A percentile compares a stretch with the other conserved stretches of the same genome.
phyloP scores from a whole-genome alignment of 2,113 vertebrate species.

The Embiotoca jacksoni region DNA sequence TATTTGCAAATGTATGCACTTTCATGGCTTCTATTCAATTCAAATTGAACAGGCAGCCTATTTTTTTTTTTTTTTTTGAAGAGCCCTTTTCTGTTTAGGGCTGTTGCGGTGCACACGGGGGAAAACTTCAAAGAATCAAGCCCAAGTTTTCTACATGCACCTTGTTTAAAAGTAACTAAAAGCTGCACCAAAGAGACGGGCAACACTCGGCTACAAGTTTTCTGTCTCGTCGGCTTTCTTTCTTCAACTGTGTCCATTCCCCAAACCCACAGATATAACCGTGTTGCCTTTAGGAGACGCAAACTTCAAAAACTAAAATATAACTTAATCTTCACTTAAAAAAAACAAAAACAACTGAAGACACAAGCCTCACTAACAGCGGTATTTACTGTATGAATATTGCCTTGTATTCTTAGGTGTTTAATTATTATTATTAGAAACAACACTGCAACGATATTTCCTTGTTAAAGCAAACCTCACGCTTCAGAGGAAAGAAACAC shows the following conservation, averaged over 20 bases:
- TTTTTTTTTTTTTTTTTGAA: constrained; percentile 68
- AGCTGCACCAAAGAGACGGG: constrained; percentile 53
- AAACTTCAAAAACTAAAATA: background rate
- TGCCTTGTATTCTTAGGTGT: background rate
- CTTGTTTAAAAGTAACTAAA: constrained; percentile 56
- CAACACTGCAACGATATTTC: background rate
- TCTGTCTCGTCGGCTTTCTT: constrained; percentile 16
- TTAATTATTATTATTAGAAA: constrained; percentile 7
- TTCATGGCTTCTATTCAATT: constrained; percentile 64
- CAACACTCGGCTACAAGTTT: constrained; percentile 17
- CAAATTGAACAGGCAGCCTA: constrained; percentile 65
- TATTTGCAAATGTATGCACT: constrained; percentile 78
- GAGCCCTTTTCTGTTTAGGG: constrained; percentile 47
- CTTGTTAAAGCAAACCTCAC: background rate
- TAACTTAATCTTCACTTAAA: background rate
- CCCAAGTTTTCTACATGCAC: constrained; percentile 39
- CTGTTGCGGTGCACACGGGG: constrained; percentile 45
- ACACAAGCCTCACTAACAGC: background rate
- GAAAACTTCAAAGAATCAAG: constrained; percentile 72
- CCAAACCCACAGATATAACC: background rate
- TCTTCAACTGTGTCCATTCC: constrained; percentile 27
- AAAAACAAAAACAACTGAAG: background rate
- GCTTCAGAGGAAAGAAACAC: background rate
- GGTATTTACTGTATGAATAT: background rate
- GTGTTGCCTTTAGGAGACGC: background rate